A percentile compares a stretch with the other conserved stretches of the same genome.
These are phyloP conservation scores for Eupithecia inturbata DNA, from an alignment of 2,888 invertebrate species.

Conservation along the genomic window DNA sequence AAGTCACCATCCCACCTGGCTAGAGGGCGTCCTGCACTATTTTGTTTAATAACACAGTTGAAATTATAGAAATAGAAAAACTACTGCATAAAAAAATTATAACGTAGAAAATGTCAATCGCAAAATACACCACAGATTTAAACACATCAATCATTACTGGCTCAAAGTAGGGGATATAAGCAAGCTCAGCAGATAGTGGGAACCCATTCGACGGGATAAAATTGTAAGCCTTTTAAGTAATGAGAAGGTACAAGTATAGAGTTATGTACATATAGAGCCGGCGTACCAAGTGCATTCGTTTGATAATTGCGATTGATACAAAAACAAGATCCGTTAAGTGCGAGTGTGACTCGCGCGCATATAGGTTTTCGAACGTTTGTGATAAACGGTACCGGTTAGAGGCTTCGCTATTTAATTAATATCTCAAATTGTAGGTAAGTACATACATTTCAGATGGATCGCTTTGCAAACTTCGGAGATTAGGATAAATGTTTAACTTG, in stretches of 20 bases:
- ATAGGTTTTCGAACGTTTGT: too few species aligned
- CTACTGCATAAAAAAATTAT: background rate
- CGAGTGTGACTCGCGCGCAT: too few species aligned
- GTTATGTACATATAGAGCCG: constrained; percentile 46
- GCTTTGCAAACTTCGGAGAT: too few species aligned
- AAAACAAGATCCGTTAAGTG: too few species aligned
- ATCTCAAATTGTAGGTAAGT: too few species aligned
- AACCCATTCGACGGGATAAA: constrained; percentile 67
- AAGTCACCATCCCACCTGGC: too few species aligned
- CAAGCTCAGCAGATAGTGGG: constrained; percentile 42
- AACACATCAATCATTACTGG: constrained; percentile 72
- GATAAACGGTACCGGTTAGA: too few species aligned
- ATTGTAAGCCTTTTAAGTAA: constrained; percentile 83
- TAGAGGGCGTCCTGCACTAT: too few species aligned
- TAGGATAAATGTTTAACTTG: too few species aligned
- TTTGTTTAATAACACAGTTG: too few species aligned
- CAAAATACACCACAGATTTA: constrained; percentile 62
- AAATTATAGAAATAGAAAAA: background rate
- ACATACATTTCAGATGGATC: too few species aligned
- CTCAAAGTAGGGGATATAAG: constrained; percentile 59
- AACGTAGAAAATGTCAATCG: constrained; percentile 21
- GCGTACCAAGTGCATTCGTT: background rate
- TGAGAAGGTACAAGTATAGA: constrained; percentile 69
- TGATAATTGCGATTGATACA: background rate
- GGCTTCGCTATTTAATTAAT: too few species aligned